Conservation (phyloP, 2,113 vertebrate species). For the Triplophysa rosa region DNA sequence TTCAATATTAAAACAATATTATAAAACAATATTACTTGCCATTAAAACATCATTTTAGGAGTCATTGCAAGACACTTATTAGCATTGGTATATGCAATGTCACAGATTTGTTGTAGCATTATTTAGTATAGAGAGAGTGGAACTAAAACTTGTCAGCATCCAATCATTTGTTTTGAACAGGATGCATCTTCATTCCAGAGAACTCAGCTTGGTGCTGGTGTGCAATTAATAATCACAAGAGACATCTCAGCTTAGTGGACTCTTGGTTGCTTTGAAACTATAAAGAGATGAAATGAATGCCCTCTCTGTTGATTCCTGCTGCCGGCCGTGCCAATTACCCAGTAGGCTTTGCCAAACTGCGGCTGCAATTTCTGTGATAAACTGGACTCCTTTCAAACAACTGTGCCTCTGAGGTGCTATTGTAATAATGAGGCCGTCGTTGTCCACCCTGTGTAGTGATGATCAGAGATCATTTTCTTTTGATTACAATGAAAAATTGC, state of each 20-base stretch:
- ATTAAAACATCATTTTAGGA: no score
- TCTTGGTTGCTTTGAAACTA: neutral
- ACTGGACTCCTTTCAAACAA: constrained; percentile 41
- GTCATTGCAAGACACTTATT: neutral
- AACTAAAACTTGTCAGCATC: neutral
- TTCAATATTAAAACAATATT: no score
- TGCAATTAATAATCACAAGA: neutral
- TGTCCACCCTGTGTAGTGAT: constrained; percentile 50
- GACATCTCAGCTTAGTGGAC: neutral
- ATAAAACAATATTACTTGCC: neutral
- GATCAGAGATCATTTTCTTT: constrained; percentile 52
- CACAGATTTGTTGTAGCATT: neutral
- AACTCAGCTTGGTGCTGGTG: neutral
- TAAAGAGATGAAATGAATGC: constrained; percentile 1
- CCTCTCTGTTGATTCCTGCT: neutral
- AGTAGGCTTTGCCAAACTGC: constrained; percentile 1
- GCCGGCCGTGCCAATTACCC: neutral
- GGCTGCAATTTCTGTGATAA: constrained; percentile 51
- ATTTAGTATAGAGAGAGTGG: neutral
- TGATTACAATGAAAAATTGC: constrained; percentile 47
- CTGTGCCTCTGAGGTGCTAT: constrained; percentile 34
- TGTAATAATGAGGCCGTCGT: constrained; percentile 44
- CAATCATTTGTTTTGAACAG: neutral
- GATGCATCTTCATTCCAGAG: neutral
- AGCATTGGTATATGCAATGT: neutral